Percentiles rank a stretch among this genome's conserved stretches.
phyloP scores from a whole-genome alignment of 2,888 invertebrate species.

The Diogma glabrata region DNA sequence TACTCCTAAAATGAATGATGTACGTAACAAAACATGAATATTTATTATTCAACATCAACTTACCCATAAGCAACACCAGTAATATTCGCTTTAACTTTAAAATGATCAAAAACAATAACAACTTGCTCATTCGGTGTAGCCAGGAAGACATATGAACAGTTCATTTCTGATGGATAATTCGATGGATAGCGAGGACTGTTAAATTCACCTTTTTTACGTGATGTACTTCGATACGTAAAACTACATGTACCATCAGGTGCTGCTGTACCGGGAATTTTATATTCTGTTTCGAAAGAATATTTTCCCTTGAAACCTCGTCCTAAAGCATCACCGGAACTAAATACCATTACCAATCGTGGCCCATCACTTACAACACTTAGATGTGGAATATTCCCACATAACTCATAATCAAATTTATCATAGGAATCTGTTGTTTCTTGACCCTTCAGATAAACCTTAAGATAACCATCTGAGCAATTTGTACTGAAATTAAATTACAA shows the following conservation, averaged over 20 bases:
- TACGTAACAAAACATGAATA: not conserved
- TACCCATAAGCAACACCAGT: conserved; percentile 66
- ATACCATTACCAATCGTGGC: conserved; percentile 86
- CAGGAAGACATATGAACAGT: conserved; percentile 85
- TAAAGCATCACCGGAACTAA: conserved; percentile 83
- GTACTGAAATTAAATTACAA: conserved; percentile 23
- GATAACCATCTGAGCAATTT: conserved; percentile 80
- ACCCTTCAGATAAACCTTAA: conserved; percentile 82
- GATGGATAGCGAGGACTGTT: conserved; percentile 95
- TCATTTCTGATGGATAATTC: conserved; percentile 89
- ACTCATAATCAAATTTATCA: conserved; percentile 85
- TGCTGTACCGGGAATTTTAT: conserved; percentile 87
- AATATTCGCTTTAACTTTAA: conserved; percentile 73
- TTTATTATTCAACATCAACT: conserved; percentile 17
- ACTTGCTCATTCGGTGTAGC: conserved; percentile 82
- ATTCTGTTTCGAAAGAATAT: conserved; percentile 56
- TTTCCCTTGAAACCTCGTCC: conserved; percentile 78
- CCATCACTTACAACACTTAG: conserved; percentile 77
- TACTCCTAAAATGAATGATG: conserved; percentile 37
- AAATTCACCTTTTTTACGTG: conserved; percentile 80
- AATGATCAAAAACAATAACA: conserved; percentile 81
- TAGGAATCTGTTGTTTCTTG: conserved; percentile 87
- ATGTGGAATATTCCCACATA: conserved; percentile 79
- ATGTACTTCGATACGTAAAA: conserved; percentile 81
- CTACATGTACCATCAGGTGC: conserved; percentile 85